Conservation (phyloP, 2,113 vertebrate genomes). For the Eurystomus gularis region DNA sequence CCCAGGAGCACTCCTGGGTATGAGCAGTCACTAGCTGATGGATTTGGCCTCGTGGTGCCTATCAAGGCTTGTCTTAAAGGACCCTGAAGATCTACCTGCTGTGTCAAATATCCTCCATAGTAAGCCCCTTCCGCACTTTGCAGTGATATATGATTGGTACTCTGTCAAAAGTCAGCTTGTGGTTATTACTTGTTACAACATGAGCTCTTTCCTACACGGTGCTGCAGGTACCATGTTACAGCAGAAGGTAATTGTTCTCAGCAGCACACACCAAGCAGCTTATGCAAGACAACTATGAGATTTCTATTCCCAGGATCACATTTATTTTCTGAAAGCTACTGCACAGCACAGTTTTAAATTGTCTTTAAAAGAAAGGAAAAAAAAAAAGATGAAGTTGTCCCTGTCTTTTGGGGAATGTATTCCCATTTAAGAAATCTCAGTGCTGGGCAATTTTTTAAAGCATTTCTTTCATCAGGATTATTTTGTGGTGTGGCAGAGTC, state of each 20-base stretch:
- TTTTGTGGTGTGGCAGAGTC: neutral
- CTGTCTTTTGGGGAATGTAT: neutral
- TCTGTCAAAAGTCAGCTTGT: neutral
- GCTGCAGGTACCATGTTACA: rapidly evolving
- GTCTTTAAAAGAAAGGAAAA: neutral
- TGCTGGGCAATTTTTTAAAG: neutral
- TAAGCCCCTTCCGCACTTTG: neutral
- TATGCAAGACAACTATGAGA: neutral
- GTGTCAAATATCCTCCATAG: neutral
- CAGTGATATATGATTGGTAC: neutral
- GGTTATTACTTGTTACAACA: neutral
- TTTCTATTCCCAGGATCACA: neutral
- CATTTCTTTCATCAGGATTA: neutral
- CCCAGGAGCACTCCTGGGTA: neutral
- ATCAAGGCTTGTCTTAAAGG: neutral
- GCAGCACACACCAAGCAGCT: neutral
- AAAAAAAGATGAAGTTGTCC: neutral
- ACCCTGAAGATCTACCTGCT: neutral
- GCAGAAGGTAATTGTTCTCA: neutral
- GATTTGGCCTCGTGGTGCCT: neutral
- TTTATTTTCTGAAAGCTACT: neutral
- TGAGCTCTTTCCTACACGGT: neutral
- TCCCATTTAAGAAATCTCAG: neutral
- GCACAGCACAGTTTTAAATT: neutral
- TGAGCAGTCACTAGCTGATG: neutral